Conservation (phyloP, 2,113 vertebrate species). For the Circaetus gallicus region DNA sequence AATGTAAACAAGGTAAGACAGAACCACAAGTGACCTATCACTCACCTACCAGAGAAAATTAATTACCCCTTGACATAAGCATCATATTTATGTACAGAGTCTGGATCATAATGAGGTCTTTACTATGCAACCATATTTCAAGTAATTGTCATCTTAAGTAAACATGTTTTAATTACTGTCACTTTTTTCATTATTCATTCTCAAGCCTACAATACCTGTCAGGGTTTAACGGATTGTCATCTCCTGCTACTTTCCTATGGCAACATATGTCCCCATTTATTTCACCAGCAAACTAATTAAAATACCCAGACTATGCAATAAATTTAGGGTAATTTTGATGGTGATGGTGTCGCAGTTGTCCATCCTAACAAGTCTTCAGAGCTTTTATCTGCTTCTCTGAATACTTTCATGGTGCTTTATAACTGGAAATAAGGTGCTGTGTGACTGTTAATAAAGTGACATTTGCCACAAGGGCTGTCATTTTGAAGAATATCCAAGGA, state of each 20-base stretch:
- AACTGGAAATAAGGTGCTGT: not conserved
- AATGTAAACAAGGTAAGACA: conserved; percentile 26
- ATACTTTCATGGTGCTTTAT: not conserved
- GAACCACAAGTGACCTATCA: conserved; percentile 53
- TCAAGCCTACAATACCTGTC: conserved; percentile 60
- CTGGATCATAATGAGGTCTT: conserved; percentile 70
- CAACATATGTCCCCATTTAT: not conserved
- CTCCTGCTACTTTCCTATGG: conserved; percentile 31
- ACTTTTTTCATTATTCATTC: conserved; percentile 64
- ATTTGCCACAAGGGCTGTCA: conserved; percentile 26
- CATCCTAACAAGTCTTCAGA: not conserved
- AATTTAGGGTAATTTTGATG: not conserved
- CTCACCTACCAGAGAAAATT: conserved; percentile 63
- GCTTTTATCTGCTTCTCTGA: not conserved
- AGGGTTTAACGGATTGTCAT: conserved; percentile 67
- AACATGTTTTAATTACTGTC: conserved; percentile 72
- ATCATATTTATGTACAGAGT: conserved; percentile 40
- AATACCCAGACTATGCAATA: not conserved
- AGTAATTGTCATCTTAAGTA: conserved; percentile 69
- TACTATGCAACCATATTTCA: conserved; percentile 62
- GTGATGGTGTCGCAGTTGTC: not conserved
- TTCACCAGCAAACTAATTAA: conserved; percentile 28
- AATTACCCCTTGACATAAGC: conserved; percentile 59
- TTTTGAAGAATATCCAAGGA: conserved; percentile 53
- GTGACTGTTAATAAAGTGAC: conserved; percentile 20